Evolutionary conservation across 2,888 invertebrate genomes (phyloP).

Genomic region (Cistogaster globosa): DNA sequence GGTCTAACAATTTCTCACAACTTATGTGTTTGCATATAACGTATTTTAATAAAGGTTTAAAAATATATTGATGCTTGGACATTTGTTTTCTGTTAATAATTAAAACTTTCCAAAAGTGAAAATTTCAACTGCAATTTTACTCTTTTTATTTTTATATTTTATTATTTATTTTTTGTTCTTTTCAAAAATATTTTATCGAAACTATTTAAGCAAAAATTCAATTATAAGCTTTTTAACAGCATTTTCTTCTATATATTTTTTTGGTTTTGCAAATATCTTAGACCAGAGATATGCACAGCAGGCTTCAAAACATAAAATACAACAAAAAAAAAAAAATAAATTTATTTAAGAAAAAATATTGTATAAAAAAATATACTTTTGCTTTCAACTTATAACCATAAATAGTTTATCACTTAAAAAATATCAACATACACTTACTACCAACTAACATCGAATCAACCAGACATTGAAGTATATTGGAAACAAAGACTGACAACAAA

Average conservation of each 20-base stretch:
- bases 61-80: not conserved
- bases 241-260: slow-evolving; percentile 15
- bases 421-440: slow-evolving; percentile 50
- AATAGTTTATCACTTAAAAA: slow-evolving; percentile 60
- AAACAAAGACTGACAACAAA: slow-evolving; percentile 47
- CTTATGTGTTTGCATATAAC: not conserved
- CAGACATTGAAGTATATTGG: slow-evolving; percentile 43
- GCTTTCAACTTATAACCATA: slow-evolving; percentile 64
- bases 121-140: not conserved
- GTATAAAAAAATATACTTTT: slow-evolving; percentile 49
- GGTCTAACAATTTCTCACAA: not conserved
- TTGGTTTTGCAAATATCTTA: slow-evolving; percentile 14
- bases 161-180: slow-evolving; percentile 1
- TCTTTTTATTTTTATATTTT: not conserved
- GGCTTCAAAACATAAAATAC: slow-evolving; percentile 8
- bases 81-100: not conserved
- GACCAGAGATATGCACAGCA: slow-evolving; percentile 6
- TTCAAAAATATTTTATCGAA: slow-evolving; percentile 4
- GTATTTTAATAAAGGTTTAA: not conserved
- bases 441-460: slow-evolving; percentile 16
- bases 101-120: not conserved
- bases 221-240: slow-evolving; percentile 41
- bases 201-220: slow-evolving; percentile 48
- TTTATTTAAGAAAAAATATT: slow-evolving; percentile 9
- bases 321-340: not conserved